Percentiles rank a stretch among this genome's conserved stretches.
These are phyloP conservation scores for Excalfactoria chinensis DNA, from an alignment of 2,113 vertebrate genomes.

Conservation along the genomic window DNA sequence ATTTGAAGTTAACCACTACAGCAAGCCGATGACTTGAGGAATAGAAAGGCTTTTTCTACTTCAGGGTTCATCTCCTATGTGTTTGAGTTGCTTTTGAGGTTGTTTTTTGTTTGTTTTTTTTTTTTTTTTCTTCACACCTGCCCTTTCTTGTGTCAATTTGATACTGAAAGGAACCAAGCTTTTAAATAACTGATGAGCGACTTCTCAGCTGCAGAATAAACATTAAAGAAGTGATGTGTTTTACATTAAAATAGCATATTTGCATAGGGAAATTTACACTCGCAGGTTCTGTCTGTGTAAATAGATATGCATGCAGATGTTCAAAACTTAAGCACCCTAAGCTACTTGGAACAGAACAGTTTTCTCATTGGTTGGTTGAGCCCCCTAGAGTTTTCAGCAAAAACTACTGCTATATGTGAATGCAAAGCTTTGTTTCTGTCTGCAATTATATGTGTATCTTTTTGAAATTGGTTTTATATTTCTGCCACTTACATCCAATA, in stretches of 20 bases:
- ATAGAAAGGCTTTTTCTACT: background rate
- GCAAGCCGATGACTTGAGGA: background rate
- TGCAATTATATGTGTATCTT: background rate
- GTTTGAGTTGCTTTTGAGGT: background rate
- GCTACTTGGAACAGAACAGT: background rate
- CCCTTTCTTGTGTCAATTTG: background rate
- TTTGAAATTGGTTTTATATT: conserved; percentile 28
- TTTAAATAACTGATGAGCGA: background rate
- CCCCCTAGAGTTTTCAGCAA: background rate
- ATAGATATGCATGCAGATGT: background rate
- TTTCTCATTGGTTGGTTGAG: background rate
- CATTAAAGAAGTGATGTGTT: background rate
- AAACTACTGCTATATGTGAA: background rate
- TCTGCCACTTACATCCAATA: background rate
- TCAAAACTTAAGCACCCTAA: background rate
- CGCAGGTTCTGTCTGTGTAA: background rate
- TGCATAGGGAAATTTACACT: background rate
- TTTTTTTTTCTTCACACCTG: background rate
- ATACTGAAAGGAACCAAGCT: background rate
- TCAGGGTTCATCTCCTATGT: background rate
- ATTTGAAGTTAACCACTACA: background rate
- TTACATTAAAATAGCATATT: background rate
- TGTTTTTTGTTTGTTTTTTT: background rate
- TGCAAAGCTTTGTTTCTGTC: background rate
- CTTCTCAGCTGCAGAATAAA: background rate